Evolutionary conservation across 2,113 vertebrate genomes (phyloP), one percentile per base, ranked within the genome.

Genomic region (Elanus axillaris): DNA sequence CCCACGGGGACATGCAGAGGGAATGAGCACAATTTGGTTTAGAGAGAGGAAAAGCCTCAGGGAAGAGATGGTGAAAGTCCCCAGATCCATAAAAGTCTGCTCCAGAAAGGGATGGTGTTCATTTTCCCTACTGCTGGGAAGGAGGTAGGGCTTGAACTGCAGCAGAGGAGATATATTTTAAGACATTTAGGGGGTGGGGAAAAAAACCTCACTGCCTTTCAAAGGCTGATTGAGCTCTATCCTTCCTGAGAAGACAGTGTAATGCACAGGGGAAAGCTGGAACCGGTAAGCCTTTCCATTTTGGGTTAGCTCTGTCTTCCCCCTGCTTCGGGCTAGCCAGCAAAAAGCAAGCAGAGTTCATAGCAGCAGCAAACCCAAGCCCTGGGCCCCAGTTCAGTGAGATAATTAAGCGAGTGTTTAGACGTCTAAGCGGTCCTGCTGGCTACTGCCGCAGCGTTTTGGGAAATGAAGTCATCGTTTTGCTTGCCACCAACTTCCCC

Each of bases 331-430:
- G 91, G 69, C n/a, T 1, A 86, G 66, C 80, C 9, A 12, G 81
- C 0, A 0, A 83, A 83, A 72, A 86, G 88, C 6, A 25, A 88
- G 79, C 64, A 38, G 69, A 94, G 74, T 48, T 85, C 32, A 4
- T 16, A 67, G 80, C 63, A 90, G 86, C 92, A 89, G 91, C 87
- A 80, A 84, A 76, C 47, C 77, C 87, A 88, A 82, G 75, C 92
- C 55, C 93, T 50, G 62, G 94, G 93, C 93, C 95, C 74, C 89
- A 12, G 10, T 76, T 94, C 93, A 88, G 74, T 1, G n/a, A 88
- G 87, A 82, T 90, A 94, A 97, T 96, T 95, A 95, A 93, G 73
- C 29, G 2, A 73, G 16, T 79, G 85, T 90, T 95, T 96, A 93
- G 95, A 91, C n/a, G 25, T 88, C 72, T 52, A 71, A 92, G 88